Base-by-base conservation (phyloP, 2,113 vertebrate species). In the Xerus inauris region DNA sequence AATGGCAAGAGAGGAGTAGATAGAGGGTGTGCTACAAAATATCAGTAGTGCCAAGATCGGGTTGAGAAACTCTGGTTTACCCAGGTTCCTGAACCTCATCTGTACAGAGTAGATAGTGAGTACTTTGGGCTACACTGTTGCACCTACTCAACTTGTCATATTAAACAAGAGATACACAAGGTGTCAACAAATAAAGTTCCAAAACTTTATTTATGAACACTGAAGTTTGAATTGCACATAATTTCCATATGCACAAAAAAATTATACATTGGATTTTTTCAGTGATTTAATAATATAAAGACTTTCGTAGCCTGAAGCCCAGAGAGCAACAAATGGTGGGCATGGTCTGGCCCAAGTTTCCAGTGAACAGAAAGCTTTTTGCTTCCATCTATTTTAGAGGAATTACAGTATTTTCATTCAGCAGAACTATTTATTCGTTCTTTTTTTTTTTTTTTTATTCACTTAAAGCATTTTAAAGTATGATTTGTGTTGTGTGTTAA, bases 401-500 rank as follows among this genome's bases (percentile, higher is more conserved):
- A 91, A 85, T 26, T 24, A 65, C 30, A 80, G 11, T 88, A 45
- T 94, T 97, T 92, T 91, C 69, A 89, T 93, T 91, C 24, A 89
- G 49, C 19, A 83, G 94, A 87, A 75, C 69, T 42, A 91, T 81
- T 92, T 80, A 22, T 91, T 91, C 73, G 51, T 93, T 65, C 38
- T 40, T 49, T 72, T 62, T 40, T 72, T 62, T 40, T 59, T 47
- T 51, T 85, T 64, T 87, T 71, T 75, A n/a, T 67, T 20, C 17
- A 79, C 62, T 96, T 65, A 40, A 5, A 93, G 30, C n/a, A 76
- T 92, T 93, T 93, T 92, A 95, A 87, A 94, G n/a, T 84, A 65
- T 89, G 69, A 95, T 95, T 94, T 97, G 73, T 89, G 75, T 79
- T 94, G 62, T 49, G 45, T 87, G 65, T 84, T 96, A 89, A 96